Evolutionary conservation across 2,113 vertebrate genomes (phyloP).

Genomic region (Thunnus thynnus): DNA sequence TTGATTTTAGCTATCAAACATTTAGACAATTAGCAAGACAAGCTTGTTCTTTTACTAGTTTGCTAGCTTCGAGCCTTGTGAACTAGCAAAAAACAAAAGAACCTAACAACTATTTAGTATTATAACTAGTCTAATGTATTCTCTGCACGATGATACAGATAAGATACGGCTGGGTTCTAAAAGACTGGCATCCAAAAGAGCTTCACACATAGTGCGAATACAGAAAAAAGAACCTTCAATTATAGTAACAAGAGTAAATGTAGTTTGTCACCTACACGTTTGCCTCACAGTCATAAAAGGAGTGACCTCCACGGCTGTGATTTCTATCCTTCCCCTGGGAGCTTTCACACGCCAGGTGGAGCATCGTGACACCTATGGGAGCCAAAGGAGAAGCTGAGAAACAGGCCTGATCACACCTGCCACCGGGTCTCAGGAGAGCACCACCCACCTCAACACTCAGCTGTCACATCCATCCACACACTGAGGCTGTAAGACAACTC

Average conservation of each 20-base stretch:
- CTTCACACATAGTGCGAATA: neutral
- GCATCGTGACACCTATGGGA: slow-evolving; percentile 74
- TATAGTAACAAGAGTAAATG: slow-evolving; percentile 19
- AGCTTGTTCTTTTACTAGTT: neutral
- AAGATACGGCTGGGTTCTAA: neutral
- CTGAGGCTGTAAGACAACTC: slow-evolving; percentile 27
- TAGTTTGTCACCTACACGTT: slow-evolving; percentile 51
- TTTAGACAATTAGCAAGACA: neutral
- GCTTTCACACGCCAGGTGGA: slow-evolving; percentile 80
- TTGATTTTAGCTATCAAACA: neutral
- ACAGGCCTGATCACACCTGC: slow-evolving; percentile 78
- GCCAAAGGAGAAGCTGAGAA: slow-evolving; percentile 75
- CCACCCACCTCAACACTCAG: slow-evolving; percentile 63
- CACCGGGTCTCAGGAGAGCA: slow-evolving; percentile 67
- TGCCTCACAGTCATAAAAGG: slow-evolving; percentile 45
- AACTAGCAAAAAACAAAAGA: neutral
- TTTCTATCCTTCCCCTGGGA: slow-evolving; percentile 49
- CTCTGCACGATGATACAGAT: neutral
- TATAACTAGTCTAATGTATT: neutral
- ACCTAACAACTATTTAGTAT: neutral
- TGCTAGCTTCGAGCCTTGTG: neutral
- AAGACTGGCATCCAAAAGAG: neutral
- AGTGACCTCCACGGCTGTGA: slow-evolving; percentile 56
- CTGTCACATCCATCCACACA: slow-evolving; percentile 61
- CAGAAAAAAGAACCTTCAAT: neutral